Conservation (phyloP, 1,140 invertebrate genomes). For the Drosophila erecta region DNA sequence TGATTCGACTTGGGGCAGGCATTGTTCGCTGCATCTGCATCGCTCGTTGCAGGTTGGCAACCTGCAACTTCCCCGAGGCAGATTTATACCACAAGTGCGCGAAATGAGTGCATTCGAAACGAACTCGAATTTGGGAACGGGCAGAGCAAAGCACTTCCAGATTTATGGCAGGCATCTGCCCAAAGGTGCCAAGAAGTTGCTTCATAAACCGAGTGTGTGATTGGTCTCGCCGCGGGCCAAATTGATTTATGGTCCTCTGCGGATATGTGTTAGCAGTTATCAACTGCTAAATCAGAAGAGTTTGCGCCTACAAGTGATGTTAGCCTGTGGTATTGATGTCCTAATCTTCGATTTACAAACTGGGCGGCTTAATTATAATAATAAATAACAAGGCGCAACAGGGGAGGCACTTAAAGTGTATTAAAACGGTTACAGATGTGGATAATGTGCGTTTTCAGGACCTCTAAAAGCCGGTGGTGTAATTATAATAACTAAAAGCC, state of each 20-base stretch:
- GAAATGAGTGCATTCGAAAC: background rate
- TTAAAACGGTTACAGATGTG: too few species aligned
- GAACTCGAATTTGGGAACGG: conserved; percentile 23
- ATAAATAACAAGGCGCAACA: too few species aligned
- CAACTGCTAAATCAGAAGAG: conserved; percentile 24
- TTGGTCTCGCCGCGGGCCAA: conserved; percentile 30
- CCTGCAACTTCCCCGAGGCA: conserved; percentile 15
- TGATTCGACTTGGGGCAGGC: conserved; percentile 34
- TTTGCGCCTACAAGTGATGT: conserved; percentile 5
- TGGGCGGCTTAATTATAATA: conserved; percentile 12
- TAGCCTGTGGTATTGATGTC: conserved; percentile 3
- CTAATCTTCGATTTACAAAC: background rate
- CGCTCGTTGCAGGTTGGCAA: conserved; percentile 8
- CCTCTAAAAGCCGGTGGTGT: background rate
- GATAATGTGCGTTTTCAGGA: background rate
- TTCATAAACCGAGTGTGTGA: conserved; percentile 43
- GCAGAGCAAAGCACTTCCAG: conserved; percentile 29
- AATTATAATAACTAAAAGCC: background rate
- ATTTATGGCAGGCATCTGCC: conserved; percentile 51
- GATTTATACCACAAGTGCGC: conserved; percentile 16
- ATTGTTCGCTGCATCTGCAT: conserved; percentile 26
- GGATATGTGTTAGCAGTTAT: conserved; percentile 38
- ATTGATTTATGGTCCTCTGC: conserved; percentile 29
- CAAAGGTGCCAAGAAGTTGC: conserved; percentile 36
- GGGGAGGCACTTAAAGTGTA: too few species aligned